Base-by-base conservation (phyloP, 2,113 vertebrate genomes). In the Tragelaphus imberbis region DNA sequence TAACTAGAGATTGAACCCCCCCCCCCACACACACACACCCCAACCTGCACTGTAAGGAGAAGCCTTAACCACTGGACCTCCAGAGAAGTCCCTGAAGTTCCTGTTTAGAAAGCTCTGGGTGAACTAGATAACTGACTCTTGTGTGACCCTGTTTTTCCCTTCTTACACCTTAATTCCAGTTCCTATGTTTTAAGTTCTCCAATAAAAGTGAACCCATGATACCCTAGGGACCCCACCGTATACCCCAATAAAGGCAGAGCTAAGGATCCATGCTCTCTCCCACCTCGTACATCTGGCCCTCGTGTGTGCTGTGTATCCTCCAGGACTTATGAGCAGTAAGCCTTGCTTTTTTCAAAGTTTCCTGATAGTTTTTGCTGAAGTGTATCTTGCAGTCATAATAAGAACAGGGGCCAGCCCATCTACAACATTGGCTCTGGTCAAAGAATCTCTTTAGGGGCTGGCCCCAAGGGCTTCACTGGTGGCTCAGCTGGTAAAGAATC, bases 1-100 rank as follows among this genome's bases (percentile, higher is more conserved):
- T 40, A 21, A 40, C 68, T 21, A 75, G 68, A 40, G 21, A 25
- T 14, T 75, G 68, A 40, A 25, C 21, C 5, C 49, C n/a, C n/a
- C 7, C 2, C 1, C 44, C 5, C 68, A 1, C 6, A 13, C 16
- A 13, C 21, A 3, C 36, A 40, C 21, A 0, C 65, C 0, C 65
- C 65, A 71, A 10, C 17, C 71, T 77, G 36, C 36, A 75, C 7
- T 14, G 21, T 36, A 77, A 44, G 36, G 23, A 77, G 36, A 77
- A 77, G 36, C 23, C 23, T 77, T 44, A 77, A 77, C 23, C 23
- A 14, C 21, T 27, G n/a, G 68, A 40, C n/a, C 0, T 0, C 23
- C 36, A 77, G 71, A 77, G 36, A 44, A 44, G 36, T 77, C 23
- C 71, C 23, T 28, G 87, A 71, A 19, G 23, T 40, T 68, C 25